Percentiles rank a stretch among this genome's conserved stretches.
Evolutionary conservation across 92 coral and sea anemone species (phyloP).

Genomic region (Chrysogorgia sp.): DNA sequence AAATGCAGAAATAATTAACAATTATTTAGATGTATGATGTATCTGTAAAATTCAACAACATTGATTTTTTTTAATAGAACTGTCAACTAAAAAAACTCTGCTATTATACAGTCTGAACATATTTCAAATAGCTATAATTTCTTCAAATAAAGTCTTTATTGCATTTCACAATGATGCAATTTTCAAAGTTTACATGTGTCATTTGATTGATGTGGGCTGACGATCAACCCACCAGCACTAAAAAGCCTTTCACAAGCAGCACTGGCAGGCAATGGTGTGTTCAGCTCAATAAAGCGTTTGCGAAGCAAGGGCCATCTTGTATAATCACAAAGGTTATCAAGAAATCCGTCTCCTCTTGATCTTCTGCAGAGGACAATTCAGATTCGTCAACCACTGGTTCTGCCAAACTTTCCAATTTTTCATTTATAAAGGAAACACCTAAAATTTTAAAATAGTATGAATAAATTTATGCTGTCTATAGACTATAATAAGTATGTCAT

Average conservation of each 20-base stretch:
- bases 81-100: too few species aligned
- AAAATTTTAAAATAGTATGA: background rate
- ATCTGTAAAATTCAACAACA: too few species aligned
- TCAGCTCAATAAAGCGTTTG: constrained; percentile 19
- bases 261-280: constrained; percentile 30
- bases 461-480: too few species aligned
- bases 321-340: too few species aligned
- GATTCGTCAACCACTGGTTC: too few species aligned
- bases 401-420: constrained; percentile 16
- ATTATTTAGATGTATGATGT: too few species aligned
- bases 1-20: too few species aligned
- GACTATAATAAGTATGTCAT: background rate
- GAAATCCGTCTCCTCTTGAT: constrained; percentile 24
- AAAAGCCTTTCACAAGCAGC: constrained; percentile 32
- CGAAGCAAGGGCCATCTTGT: constrained; percentile 34
- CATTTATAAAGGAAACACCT: constrained; percentile 26
- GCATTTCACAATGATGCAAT: constrained; percentile 23
- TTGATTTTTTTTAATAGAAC: too few species aligned
- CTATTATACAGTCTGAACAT: too few species aligned
- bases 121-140: too few species aligned
- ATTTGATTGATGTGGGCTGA: constrained; percentile 1
- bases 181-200: constrained; percentile 21
- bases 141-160: constrained; percentile 5
- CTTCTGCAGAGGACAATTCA: background rate
- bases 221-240: constrained; percentile 17